phyloP scores from a whole-genome alignment of 2,113 vertebrate species.

The Tauraco erythrolophus region DNA sequence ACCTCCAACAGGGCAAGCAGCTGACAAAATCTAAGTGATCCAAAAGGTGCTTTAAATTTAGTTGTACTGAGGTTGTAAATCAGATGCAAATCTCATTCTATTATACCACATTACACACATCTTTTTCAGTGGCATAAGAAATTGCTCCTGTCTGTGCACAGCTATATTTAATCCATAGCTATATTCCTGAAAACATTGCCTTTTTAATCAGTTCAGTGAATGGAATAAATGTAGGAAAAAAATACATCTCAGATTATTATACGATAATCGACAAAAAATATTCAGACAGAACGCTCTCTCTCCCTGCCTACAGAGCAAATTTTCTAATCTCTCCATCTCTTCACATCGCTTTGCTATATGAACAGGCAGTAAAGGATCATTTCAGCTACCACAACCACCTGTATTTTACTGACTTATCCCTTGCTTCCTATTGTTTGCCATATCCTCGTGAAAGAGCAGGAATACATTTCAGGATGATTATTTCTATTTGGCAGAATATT shows the following conservation, averaged over 20 bases:
- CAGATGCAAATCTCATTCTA: slow-evolving; percentile 2
- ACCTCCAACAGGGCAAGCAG: not conserved
- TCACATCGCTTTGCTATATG: not conserved
- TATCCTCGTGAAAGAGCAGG: not conserved
- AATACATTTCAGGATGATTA: not conserved
- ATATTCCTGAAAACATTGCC: not conserved
- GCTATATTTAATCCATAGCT: slow-evolving; percentile 18
- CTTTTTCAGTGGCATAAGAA: slow-evolving; percentile 7
- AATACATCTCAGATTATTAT: not conserved
- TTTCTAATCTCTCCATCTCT: not conserved
- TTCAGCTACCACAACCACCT: not conserved
- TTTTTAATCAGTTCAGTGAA: not conserved
- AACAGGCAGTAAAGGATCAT: not conserved
- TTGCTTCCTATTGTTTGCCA: not conserved
- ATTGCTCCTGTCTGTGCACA: not conserved
- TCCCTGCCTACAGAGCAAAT: not conserved
- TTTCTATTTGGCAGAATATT: not conserved
- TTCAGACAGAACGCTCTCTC: not conserved
- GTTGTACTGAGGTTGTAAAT: not conserved
- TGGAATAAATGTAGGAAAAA: not conserved
- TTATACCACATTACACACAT: not conserved
- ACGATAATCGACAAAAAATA: not conserved
- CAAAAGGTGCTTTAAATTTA: not conserved
- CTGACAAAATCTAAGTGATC: not conserved
- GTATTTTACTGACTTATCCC: not conserved